These are phyloP conservation scores for Picus viridis DNA, from an alignment of 2,797 vertebrate genomes.

Conservation along the genomic window DNA sequence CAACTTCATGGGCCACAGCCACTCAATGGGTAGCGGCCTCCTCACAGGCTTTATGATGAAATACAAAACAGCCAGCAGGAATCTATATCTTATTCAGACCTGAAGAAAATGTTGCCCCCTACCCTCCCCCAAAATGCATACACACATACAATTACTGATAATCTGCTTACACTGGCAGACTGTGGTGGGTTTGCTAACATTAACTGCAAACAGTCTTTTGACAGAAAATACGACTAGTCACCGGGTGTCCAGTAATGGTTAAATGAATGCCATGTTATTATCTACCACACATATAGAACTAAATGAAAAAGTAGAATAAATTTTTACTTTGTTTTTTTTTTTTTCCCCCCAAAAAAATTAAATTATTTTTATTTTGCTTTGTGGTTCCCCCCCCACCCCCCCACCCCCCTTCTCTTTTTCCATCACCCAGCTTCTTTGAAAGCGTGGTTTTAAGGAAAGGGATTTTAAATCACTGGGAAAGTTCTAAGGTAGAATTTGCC, in stretches of 20 bases:
- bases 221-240: slow-evolving; percentile 87
- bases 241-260: slow-evolving; percentile 91
- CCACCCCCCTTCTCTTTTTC: too few species aligned
- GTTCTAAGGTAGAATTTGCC: slow-evolving; percentile 57
- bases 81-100: slow-evolving; percentile 91
- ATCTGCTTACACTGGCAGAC: slow-evolving; percentile 92
- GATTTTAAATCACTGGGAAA: slow-evolving; percentile 64
- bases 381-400: too few species aligned
- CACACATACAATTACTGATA: slow-evolving; percentile 95
- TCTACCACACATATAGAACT: slow-evolving; percentile 88
- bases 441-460: slow-evolving; percentile 57
- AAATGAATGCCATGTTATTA: slow-evolving; percentile 89
- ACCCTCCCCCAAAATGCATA: slow-evolving; percentile 89
- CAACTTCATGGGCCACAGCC: slow-evolving; percentile 87
- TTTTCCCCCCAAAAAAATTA: too few species aligned
- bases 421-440: slow-evolving; percentile 54
- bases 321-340: slow-evolving; percentile 37
- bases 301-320: slow-evolving; percentile 82
- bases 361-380: too few species aligned
- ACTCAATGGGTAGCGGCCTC: slow-evolving; percentile 88
- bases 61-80: slow-evolving; percentile 92
- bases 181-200: slow-evolving; percentile 90
- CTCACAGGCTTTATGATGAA: slow-evolving; percentile 89
- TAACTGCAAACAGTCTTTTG: slow-evolving; percentile 91
- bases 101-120: slow-evolving; percentile 88